A percentile compares a stretch with the other conserved stretches of the same genome.
Conservation (phyloP, 2,888 invertebrate species). For the Yponomeuta plumbellus region DNA sequence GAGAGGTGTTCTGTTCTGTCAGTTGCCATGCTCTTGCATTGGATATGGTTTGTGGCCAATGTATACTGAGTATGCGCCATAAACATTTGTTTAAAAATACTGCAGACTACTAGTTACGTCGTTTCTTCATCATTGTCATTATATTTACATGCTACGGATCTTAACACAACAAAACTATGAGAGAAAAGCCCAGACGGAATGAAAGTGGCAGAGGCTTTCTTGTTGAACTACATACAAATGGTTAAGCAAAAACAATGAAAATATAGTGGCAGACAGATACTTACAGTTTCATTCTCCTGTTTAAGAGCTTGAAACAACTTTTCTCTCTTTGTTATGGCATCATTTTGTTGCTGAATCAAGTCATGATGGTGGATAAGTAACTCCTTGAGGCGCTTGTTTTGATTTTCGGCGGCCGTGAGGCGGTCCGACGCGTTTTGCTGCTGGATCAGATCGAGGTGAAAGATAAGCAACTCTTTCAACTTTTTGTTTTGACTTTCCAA, state of each 20-base stretch:
- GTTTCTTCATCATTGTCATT: too few species aligned
- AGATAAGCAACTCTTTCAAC: background rate
- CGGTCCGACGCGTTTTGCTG: constrained; percentile 37
- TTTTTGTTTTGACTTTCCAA: background rate
- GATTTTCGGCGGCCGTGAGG: constrained; percentile 58
- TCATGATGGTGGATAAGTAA: constrained; percentile 89
- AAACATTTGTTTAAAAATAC: too few species aligned
- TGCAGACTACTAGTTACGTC: too few species aligned
- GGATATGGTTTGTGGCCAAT: too few species aligned
- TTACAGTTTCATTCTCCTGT: constrained; percentile 88
- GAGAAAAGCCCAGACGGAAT: too few species aligned
- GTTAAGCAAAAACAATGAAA: constrained; percentile 12
- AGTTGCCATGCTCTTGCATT: too few species aligned
- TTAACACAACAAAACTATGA: too few species aligned
- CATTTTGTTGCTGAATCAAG: constrained; percentile 93
- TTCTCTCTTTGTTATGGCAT: constrained; percentile 87
- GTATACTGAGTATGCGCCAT: too few species aligned
- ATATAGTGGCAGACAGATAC: constrained; percentile 30
- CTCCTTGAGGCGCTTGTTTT: constrained; percentile 85
- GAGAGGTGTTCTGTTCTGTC: too few species aligned
- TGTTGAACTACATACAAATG: background rate
- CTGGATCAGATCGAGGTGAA: constrained; percentile 32
- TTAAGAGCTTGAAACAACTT: constrained; percentile 82
- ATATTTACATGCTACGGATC: too few species aligned
- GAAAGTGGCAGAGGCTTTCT: too few species aligned